Percentiles rank a stretch among this genome's conserved stretches.
phyloP scores from a whole-genome alignment of 2,888 invertebrate species.

The Epinotia nisella region DNA sequence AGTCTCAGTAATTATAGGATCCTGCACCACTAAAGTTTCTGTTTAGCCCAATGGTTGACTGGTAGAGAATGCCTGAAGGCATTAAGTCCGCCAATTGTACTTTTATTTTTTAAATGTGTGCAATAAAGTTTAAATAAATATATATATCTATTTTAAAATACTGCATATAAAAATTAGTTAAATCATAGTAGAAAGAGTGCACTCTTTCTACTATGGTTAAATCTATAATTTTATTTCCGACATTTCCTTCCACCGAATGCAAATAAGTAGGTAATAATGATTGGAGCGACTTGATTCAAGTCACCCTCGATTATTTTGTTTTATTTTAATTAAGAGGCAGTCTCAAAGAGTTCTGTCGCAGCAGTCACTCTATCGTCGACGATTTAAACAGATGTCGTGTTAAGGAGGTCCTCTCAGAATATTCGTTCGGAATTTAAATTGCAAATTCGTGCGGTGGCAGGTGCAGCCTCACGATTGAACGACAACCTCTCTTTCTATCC shows the following conservation, averaged over 20 bases:
- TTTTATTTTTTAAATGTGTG: too few species aligned
- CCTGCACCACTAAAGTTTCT: too few species aligned
- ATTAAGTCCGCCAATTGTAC: too few species aligned
- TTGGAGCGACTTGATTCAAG: slow-evolving; percentile 53
- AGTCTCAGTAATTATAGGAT: too few species aligned
- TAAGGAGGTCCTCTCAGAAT: slow-evolving; percentile 83
- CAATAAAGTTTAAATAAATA: too few species aligned
- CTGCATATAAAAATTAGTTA: background rate
- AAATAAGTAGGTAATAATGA: slow-evolving; percentile 58
- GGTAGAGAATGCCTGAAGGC: too few species aligned
- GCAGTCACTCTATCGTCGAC: slow-evolving; percentile 81
- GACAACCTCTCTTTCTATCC: slow-evolving; percentile 66
- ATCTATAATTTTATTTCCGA: background rate
- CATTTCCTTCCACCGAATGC: slow-evolving; percentile 46
- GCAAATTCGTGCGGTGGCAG: slow-evolving; percentile 83
- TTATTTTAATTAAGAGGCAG: slow-evolving; percentile 82
- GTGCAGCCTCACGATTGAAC: slow-evolving; percentile 77
- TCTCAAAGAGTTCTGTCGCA: slow-evolving; percentile 78
- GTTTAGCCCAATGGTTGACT: too few species aligned
- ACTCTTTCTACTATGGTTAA: too few species aligned
- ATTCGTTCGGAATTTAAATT: slow-evolving; percentile 84
- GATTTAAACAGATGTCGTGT: slow-evolving; percentile 85
- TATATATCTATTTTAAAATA: background rate
- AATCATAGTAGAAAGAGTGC: too few species aligned
- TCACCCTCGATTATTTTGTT: slow-evolving; percentile 71